A percentile compares a stretch with the other conserved stretches of the same genome.
phyloP scores from a whole-genome alignment of 2,113 vertebrate species.

The Lagenorhynchus albirostris region DNA sequence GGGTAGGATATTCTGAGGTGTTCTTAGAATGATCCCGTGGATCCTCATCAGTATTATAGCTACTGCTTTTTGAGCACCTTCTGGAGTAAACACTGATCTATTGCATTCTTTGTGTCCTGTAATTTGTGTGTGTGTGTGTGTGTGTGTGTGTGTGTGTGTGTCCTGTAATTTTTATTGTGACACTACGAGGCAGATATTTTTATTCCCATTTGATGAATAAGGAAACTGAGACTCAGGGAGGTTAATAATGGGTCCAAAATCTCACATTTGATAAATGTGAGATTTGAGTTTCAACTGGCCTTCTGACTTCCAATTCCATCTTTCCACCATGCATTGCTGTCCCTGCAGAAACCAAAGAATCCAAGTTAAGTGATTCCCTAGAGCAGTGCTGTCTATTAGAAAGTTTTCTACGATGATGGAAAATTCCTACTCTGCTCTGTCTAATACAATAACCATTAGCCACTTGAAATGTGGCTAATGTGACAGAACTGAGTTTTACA shows the following conservation, averaged over 20 bases:
- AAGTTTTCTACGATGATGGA: not conserved
- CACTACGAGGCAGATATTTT: not conserved
- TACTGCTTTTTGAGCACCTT: not conserved
- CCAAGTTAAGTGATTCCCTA: not conserved
- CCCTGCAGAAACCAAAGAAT: not conserved
- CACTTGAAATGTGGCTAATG: not conserved
- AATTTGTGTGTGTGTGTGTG: not conserved
- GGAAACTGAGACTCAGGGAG: not conserved
- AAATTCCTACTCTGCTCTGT: not conserved
- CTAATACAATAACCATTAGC: not conserved
- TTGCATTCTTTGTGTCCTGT: not conserved
- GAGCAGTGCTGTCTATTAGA: not conserved
- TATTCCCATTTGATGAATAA: not conserved
- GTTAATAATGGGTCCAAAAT: not conserved
- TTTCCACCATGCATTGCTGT: not conserved
- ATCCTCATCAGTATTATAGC: not conserved
- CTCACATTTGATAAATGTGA: not conserved
- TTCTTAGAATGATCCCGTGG: not conserved
- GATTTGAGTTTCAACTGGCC: not conserved
- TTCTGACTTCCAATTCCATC: not conserved
- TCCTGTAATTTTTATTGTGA: not conserved
- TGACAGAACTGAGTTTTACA: not conserved
- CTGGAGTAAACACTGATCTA: not conserved
- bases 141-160: too few species aligned
- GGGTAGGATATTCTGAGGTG: not conserved